phyloP scores from a whole-genome alignment of 2,797 vertebrate genomes.

The Coracias cyanogaster region DNA sequence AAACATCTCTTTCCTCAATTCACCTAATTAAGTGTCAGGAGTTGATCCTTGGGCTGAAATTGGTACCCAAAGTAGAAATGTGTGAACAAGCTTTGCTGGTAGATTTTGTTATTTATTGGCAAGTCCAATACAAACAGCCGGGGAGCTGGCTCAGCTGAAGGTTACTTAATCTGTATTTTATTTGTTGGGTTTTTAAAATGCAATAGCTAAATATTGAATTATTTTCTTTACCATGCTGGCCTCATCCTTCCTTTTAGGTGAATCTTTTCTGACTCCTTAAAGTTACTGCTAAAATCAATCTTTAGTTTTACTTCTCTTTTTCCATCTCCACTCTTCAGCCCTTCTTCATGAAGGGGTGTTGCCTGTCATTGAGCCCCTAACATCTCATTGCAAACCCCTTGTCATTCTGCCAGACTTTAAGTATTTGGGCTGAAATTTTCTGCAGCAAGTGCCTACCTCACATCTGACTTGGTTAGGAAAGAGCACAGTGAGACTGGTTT shows the following conservation, averaged over 20 bases:
- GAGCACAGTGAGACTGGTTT: not conserved
- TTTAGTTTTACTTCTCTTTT: not conserved
- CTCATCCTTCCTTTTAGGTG: not conserved
- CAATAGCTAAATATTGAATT: not conserved
- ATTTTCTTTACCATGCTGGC: not conserved
- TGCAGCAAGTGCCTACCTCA: not conserved
- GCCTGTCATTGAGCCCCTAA: not conserved
- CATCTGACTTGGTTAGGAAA: not conserved
- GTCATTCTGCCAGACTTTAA: not conserved
- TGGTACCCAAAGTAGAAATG: conserved; percentile 3
- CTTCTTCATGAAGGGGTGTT: not conserved
- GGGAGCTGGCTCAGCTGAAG: not conserved
- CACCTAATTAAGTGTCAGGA: conserved; percentile 31
- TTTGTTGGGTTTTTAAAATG: not conserved
- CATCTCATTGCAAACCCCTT: not conserved
- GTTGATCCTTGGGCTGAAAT: conserved; percentile 31
- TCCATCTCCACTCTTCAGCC: not conserved
- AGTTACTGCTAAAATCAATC: not conserved
- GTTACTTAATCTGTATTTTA: not conserved
- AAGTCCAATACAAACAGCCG: not conserved
- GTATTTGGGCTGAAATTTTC: not conserved
- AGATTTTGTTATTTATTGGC: conserved; percentile 15
- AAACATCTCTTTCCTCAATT: not conserved
- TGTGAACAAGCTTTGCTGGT: conserved; percentile 38
- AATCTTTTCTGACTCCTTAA: not conserved